These are phyloP conservation scores for Littorina saxatilis DNA, from an alignment of 1,140 invertebrate genomes.

Conservation along the genomic window DNA sequence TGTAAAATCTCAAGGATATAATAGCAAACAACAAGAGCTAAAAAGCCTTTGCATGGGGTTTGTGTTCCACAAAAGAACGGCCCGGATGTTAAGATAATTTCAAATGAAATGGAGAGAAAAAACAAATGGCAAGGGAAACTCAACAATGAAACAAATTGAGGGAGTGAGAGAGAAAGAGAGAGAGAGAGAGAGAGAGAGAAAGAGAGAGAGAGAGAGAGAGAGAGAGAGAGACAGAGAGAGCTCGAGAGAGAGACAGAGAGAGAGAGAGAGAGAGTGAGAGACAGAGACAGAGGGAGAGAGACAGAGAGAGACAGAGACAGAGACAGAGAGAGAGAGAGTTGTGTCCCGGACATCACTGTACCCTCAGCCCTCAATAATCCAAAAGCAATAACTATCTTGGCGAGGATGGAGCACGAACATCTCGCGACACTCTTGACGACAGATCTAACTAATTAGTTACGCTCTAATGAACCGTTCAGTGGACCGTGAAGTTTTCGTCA, in stretches of 20 bases:
- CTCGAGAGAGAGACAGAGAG: not conserved
- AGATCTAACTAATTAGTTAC: conserved; percentile 37
- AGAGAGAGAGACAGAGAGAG: too few relatives aligned
- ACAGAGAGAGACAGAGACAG: not conserved
- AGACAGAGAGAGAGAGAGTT: not conserved
- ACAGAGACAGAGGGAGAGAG: not conserved
- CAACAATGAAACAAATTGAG: not conserved
- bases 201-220: not conserved
- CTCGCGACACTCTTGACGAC: not conserved
- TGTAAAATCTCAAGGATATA: not conserved
- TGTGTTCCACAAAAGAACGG: not conserved
- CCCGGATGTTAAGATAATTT: not conserved
- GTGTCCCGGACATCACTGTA: too few relatives aligned
- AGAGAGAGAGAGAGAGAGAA: not conserved
- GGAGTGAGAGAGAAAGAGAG: not conserved
- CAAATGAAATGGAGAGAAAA: not conserved
- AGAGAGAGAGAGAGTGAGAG: not conserved
- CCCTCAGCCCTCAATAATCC: not conserved
- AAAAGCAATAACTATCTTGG: not conserved
- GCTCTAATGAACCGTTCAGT: not conserved
- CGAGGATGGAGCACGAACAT: not conserved
- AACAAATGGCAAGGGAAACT: not conserved
- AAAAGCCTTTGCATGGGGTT: not conserved
- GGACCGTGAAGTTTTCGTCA: conserved; percentile 7
- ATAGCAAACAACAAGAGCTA: too few relatives aligned